Evolutionary conservation across 2,797 vertebrate genomes (phyloP).

Genomic region (Coreius guichenoti): DNA sequence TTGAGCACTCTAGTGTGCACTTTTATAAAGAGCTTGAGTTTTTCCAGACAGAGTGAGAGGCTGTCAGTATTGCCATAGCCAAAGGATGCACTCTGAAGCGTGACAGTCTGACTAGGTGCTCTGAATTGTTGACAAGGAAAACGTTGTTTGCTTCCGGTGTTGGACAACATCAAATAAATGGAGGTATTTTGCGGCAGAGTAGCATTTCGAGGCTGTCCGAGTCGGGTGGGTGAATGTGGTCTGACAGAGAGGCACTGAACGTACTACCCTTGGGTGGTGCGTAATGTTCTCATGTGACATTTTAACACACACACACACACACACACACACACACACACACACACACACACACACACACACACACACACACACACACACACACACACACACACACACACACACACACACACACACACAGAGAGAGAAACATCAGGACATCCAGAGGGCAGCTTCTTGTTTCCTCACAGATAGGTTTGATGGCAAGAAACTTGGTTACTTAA

Average conservation of each 20-base stretch:
- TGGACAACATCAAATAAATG: constrained; percentile 40
- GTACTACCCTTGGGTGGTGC: constrained; percentile 25
- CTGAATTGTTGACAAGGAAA: constrained; percentile 62
- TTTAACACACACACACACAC: constrained; percentile 19
- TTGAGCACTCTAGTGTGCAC: constrained; percentile 23
- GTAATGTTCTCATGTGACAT: constrained; percentile 37
- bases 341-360: neutral
- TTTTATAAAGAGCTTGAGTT: constrained; percentile 39
- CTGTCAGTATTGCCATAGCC: constrained; percentile 58
- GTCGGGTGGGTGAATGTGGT: constrained; percentile 29
- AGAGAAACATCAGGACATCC: constrained; percentile 1
- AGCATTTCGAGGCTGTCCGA: constrained; percentile 33
- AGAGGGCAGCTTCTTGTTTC: neutral
- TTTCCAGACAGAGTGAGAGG: constrained; percentile 35
- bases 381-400: neutral
- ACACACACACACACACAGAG: neutral
- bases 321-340: constrained; percentile 3
- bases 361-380: neutral
- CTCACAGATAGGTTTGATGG: neutral
- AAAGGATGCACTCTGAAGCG: constrained; percentile 61
- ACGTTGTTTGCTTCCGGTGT: constrained; percentile 60
- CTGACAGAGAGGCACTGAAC: constrained; percentile 28
- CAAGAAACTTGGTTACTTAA: neutral
- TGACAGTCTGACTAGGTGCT: constrained; percentile 57
- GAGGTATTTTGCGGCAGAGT: constrained; percentile 34